Percentiles rank a stretch among this genome's conserved stretches.
Conservation (phyloP, 2,888 invertebrate genomes). For the Scrobipalpa costella region DNA sequence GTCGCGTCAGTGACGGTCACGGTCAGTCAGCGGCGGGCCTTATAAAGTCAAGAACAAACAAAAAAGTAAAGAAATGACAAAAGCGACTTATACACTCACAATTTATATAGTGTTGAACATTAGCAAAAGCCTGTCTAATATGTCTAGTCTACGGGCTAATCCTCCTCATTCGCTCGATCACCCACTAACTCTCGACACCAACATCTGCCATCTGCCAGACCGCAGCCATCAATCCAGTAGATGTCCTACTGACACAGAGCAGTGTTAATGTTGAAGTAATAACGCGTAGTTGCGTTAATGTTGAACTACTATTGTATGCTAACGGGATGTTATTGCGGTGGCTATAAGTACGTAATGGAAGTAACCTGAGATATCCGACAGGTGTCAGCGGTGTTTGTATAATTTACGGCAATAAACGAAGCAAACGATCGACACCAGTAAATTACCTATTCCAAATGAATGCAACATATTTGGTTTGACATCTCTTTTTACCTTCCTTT, state of each 20-base stretch:
- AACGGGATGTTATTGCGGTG: constrained; percentile 14
- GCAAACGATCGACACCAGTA: too few relatives aligned
- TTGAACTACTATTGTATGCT: constrained; percentile 19
- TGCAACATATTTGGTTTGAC: too few relatives aligned
- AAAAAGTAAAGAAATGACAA: too few relatives aligned
- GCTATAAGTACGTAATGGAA: not conserved
- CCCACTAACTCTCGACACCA: not conserved
- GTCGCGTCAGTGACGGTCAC: too few relatives aligned
- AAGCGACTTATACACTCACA: too few relatives aligned
- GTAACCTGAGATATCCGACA: not conserved
- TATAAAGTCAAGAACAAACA: too few relatives aligned
- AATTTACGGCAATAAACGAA: not conserved
- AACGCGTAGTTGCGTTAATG: too few relatives aligned
- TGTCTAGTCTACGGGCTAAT: not conserved
- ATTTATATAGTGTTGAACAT: too few relatives aligned
- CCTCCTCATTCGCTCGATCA: not conserved
- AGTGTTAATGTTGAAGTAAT: too few relatives aligned
- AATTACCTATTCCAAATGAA: too few relatives aligned
- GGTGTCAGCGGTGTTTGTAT: not conserved
- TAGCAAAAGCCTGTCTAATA: not conserved
- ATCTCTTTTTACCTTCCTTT: too few relatives aligned
- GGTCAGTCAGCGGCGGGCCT: too few relatives aligned
- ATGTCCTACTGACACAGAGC: not conserved
- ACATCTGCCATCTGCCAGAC: not conserved
- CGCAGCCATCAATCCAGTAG: not conserved